Evolutionary conservation across 2,888 invertebrate species (phyloP).

Genomic region (Phragmatobia fuliginosa): DNA sequence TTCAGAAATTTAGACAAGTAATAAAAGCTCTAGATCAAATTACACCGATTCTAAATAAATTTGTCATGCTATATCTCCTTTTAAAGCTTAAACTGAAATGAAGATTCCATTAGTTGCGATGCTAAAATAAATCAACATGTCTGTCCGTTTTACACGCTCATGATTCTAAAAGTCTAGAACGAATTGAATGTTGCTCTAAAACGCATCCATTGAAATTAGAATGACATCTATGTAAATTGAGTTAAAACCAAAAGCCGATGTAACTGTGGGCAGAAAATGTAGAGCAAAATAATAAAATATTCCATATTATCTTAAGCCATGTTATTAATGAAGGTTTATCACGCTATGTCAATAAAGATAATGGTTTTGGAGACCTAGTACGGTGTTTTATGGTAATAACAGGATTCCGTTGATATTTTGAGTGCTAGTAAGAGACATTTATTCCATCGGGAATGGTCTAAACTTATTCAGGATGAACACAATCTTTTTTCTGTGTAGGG

Average conservation of each 20-base stretch:
- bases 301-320: conserved; percentile 25
- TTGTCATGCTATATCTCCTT: background rate
- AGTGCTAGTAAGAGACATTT: too few relatives aligned
- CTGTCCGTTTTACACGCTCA: conserved; percentile 23
- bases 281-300: conserved; percentile 30
- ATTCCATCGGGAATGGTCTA: too few relatives aligned
- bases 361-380: conserved; percentile 15
- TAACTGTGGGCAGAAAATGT: conserved; percentile 22
- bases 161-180: conserved; percentile 30
- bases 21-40: background rate
- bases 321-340: conserved; percentile 39
- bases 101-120: conserved; percentile 25
- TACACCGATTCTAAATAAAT: background rate
- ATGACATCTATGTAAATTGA: conserved; percentile 33
- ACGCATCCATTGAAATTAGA: conserved; percentile 28
- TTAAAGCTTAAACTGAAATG: background rate
- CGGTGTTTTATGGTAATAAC: background rate
- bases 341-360: conserved; percentile 34
- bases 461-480: background rate
- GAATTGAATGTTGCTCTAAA: conserved; percentile 37
- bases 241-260: conserved; percentile 21
- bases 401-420: background rate
- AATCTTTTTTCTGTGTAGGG: background rate
- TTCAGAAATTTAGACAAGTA: too few relatives aligned
- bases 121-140: conserved; percentile 32